Percentiles rank a stretch among this genome's conserved stretches.
These are phyloP conservation scores for Spea multiplicata DNA, from an alignment of 2,113 vertebrate species.

Conservation along the genomic window DNA sequence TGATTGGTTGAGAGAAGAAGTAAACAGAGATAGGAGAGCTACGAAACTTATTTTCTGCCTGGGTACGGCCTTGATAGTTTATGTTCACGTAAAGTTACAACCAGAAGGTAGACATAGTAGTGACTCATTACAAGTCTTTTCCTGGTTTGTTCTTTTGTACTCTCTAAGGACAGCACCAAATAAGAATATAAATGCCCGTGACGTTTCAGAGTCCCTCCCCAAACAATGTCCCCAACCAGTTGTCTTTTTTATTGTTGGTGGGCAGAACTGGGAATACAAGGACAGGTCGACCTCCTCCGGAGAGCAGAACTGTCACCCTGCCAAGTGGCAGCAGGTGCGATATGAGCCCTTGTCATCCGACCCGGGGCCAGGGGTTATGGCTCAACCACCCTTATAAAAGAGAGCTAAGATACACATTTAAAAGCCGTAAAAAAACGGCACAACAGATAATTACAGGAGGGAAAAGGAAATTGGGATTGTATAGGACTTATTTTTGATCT, in stretches of 20 bases:
- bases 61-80: too few relatives aligned
- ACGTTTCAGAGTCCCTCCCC: neutral
- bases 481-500: neutral
- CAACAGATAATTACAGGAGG: neutral
- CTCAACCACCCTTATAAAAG: slow-evolving; percentile 19
- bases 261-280: slow-evolving; percentile 29
- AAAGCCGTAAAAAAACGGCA: slow-evolving; percentile 40
- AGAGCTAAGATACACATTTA: slow-evolving; percentile 17
- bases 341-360: slow-evolving; percentile 28
- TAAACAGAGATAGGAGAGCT: too few relatives aligned
- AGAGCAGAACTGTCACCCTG: slow-evolving; percentile 26
- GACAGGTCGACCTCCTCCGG: slow-evolving; percentile 31
- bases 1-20: too few relatives aligned
- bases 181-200: neutral
- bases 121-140: too few relatives aligned
- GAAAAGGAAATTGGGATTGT: neutral
- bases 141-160: too few relatives aligned
- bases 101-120: too few relatives aligned
- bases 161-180: neutral
- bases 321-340: slow-evolving; percentile 38
- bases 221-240: slow-evolving; percentile 1
- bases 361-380: slow-evolving; percentile 5
- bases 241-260: neutral
- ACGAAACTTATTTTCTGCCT: too few relatives aligned
- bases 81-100: too few relatives aligned